These are phyloP conservation scores for Sebastes itinus DNA, from an alignment of 2,797 vertebrate genomes.

Conservation along the genomic window DNA sequence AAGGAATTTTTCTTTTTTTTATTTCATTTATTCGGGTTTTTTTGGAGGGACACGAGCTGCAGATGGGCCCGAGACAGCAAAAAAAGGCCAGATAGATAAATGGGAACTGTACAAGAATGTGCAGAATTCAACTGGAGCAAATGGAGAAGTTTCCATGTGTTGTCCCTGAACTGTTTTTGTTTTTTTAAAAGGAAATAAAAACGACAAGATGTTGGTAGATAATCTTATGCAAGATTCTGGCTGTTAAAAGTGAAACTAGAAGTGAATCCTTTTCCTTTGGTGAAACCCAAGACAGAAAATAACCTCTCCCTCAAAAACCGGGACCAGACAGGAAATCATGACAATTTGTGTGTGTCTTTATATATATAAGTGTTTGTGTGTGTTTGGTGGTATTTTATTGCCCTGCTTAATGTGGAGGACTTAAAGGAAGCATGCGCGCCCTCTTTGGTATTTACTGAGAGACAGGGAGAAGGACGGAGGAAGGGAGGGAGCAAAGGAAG, in stretches of 20 bases:
- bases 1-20: background rate
- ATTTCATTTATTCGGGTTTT: background rate
- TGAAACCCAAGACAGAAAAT: constrained; percentile 5
- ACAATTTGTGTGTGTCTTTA: constrained; percentile 3
- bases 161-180: background rate
- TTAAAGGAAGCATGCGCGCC: constrained; percentile 46
- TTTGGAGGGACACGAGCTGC: background rate
- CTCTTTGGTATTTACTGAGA: constrained; percentile 56
- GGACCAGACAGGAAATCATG: constrained; percentile 26
- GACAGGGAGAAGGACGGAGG: background rate
- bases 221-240: background rate
- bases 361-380: background rate
- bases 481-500: background rate
- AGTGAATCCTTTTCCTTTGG: background rate
- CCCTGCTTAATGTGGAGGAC: constrained; percentile 53
- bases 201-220: background rate
- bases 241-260: background rate
- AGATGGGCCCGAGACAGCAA: background rate
- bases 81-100: background rate
- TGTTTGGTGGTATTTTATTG: constrained; percentile 39
- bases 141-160: background rate
- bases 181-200: background rate
- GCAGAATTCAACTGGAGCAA: background rate
- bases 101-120: background rate
- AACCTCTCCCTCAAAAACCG: constrained; percentile 3